These are phyloP conservation scores for Cheilosia scutellata DNA, from an alignment of 2,888 invertebrate genomes.

Conservation along the genomic window DNA sequence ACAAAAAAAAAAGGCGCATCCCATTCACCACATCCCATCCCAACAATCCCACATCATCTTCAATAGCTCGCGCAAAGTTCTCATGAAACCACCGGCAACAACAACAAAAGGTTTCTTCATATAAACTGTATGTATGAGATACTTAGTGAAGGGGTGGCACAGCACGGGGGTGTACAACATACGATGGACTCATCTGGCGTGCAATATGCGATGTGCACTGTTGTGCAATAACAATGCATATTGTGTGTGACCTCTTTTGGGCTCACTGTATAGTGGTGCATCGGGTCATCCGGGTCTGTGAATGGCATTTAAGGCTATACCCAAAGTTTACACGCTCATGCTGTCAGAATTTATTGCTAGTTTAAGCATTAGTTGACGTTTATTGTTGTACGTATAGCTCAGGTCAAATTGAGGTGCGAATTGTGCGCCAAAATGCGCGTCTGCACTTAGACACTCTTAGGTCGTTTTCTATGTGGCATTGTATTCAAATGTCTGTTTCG, in stretches of 20 bases:
- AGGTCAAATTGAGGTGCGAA: neutral
- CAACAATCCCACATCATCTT: conserved; percentile 27
- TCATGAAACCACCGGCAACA: conserved; percentile 5
- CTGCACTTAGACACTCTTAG: too few relatives aligned
- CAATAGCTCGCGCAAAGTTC: conserved; percentile 28
- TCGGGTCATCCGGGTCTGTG: conserved; percentile 30
- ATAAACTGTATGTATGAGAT: conserved; percentile 1
- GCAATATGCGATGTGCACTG: conserved; percentile 9
- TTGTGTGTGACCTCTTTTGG: conserved; percentile 31
- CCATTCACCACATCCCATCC: conserved; percentile 17
- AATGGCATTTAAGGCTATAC: conserved; percentile 24
- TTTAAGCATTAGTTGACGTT: neutral
- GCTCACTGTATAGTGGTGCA: neutral
- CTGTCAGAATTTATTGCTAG: conserved; percentile 8
- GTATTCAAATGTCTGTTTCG: too few relatives aligned
- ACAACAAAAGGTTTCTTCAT: conserved; percentile 18
- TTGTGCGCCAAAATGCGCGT: neutral
- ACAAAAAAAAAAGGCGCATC: conserved; percentile 14
- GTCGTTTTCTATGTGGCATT: too few relatives aligned
- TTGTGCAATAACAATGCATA: conserved; percentile 36
- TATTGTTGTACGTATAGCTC: neutral
- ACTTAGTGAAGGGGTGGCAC: neutral
- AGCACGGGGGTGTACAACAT: neutral
- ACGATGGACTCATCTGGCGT: neutral
- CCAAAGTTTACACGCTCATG: conserved; percentile 24